Conservation (phyloP, 2,888 invertebrate genomes). For the Anorthoa munda region DNA sequence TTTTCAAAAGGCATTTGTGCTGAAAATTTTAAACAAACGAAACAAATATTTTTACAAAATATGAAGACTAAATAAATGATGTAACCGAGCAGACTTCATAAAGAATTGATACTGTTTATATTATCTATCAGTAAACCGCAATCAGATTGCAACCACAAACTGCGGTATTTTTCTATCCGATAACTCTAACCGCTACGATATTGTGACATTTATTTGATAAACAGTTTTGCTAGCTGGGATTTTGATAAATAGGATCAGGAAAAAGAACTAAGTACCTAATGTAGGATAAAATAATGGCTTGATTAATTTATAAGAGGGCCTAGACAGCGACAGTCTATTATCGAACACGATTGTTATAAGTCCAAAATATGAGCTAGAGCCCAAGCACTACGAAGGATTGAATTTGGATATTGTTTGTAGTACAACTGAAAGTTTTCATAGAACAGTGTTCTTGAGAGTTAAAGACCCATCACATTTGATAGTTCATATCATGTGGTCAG, state of each 20-base stretch:
- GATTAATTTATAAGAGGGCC: background rate
- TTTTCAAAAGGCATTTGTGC: no score
- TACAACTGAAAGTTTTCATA: no score
- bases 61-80: background rate
- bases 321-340: no score
- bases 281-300: no score
- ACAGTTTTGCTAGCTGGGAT: background rate
- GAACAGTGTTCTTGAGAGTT: background rate
- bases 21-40: background rate
- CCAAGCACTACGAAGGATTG: background rate
- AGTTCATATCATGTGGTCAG: background rate
- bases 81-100: constrained; percentile 24
- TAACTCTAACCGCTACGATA: constrained; percentile 31
- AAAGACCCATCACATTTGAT: background rate
- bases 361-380: no score
- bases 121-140: constrained; percentile 42
- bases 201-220: constrained; percentile 30
- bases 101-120: constrained; percentile 33
- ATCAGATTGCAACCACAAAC: constrained; percentile 49
- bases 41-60: background rate
- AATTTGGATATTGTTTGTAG: no score
- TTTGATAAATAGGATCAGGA: background rate
- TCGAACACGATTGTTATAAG: no score
- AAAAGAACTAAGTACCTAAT: no score
- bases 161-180: constrained; percentile 57